These are phyloP conservation scores for Scartelaos histophorus DNA, from an alignment of 2,113 vertebrate genomes.

Conservation along the genomic window DNA sequence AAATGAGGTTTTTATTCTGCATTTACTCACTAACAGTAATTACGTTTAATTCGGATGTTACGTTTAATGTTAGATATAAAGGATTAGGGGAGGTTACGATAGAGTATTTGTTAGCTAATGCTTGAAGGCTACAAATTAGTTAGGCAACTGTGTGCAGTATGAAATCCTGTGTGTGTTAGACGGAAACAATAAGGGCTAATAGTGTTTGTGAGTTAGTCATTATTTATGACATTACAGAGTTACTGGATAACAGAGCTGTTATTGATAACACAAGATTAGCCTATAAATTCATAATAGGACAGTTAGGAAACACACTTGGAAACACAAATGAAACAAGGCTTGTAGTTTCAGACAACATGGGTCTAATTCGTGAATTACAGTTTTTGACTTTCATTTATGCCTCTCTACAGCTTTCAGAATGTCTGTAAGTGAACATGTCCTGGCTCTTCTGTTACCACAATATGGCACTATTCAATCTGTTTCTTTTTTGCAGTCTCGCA, in stretches of 20 bases:
- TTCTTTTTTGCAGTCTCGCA: constrained; percentile 28
- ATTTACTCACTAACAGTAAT: neutral
- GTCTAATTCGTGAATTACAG: constrained; percentile 14
- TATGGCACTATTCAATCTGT: neutral
- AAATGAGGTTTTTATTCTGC: neutral
- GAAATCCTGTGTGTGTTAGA: neutral
- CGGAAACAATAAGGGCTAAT: neutral
- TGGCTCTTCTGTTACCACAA: neutral
- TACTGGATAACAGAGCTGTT: constrained; percentile 32
- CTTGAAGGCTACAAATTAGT: neutral
- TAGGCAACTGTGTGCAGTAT: neutral
- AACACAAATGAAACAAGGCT: neutral
- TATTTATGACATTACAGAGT: constrained; percentile 16
- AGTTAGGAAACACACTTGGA: neutral
- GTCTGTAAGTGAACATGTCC: constrained; percentile 36
- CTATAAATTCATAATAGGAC: neutral
- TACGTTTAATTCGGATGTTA: neutral
- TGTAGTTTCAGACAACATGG: constrained; percentile 39
- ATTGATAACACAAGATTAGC: neutral
- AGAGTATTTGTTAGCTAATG: neutral
- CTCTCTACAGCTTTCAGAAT: constrained; percentile 39
- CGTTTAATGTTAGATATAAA: neutral
- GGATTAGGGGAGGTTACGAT: no score
- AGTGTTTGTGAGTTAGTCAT: constrained; percentile 6
- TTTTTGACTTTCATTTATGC: constrained; percentile 21